phyloP scores from a whole-genome alignment of 2,797 vertebrate genomes.

The Oreortyx pictus region DNA sequence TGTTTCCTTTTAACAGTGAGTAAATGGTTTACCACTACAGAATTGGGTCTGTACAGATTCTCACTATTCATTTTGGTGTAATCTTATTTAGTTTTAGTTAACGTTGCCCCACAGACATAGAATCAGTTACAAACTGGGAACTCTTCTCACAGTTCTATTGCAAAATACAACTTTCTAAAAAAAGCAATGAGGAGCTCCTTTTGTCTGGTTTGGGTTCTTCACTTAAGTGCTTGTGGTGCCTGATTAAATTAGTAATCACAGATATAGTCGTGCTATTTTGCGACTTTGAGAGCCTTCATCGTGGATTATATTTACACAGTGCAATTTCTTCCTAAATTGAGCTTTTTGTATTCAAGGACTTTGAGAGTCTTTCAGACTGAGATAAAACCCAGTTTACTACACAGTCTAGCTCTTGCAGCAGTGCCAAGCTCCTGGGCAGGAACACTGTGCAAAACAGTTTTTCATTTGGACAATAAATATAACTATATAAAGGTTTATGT shows the following conservation, averaged over 20 bases:
- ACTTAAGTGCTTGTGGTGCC: constrained; percentile 70
- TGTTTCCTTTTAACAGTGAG: not conserved
- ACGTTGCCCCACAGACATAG: constrained; percentile 22
- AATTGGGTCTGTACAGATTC: not conserved
- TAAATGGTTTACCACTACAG: accelerated
- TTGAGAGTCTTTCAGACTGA: constrained; percentile 65
- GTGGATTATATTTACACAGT: constrained; percentile 82
- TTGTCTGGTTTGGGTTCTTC: constrained; percentile 69
- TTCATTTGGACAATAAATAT: constrained; percentile 40
- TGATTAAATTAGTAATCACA: constrained; percentile 81
- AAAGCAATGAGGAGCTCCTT: constrained; percentile 56
- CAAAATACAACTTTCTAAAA: constrained; percentile 41
- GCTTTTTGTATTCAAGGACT: constrained; percentile 78
- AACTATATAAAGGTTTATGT: constrained; percentile 28
- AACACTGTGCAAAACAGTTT: constrained; percentile 23
- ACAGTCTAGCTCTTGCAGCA: constrained; percentile 33
- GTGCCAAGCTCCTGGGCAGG: constrained; percentile 56
- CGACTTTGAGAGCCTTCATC: constrained; percentile 81
- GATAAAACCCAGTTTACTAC: constrained; percentile 65
- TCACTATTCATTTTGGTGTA: not conserved
- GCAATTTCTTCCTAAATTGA: constrained; percentile 79
- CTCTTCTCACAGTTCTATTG: constrained; percentile 9
- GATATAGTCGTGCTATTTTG: constrained; percentile 75
- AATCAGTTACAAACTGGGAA: constrained; percentile 46
- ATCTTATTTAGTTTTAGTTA: constrained; percentile 39